phyloP scores from a whole-genome alignment of 2,888 invertebrate species.

The Diarsia dahlii region DNA sequence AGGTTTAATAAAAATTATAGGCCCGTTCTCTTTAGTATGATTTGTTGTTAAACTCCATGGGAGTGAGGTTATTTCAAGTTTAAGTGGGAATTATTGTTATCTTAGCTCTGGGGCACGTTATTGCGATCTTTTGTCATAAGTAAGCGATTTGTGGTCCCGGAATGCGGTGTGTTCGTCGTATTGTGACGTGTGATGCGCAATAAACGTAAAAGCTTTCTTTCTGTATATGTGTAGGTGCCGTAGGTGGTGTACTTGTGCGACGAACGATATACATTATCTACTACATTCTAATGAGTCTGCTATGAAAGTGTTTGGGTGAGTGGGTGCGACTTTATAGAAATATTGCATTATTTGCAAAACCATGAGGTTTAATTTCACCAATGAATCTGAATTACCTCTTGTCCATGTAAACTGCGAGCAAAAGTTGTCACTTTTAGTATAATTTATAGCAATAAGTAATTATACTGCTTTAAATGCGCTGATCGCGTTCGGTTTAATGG shows the following conservation, averaged over 20 bases:
- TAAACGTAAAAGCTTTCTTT: conserved; percentile 40
- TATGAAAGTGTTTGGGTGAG: not conserved
- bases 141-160: conserved; percentile 17
- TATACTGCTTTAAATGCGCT: not conserved
- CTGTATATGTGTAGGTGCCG: not conserved
- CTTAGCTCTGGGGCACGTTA: conserved; percentile 3
- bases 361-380: not conserved
- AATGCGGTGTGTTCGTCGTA: not conserved
- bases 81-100: conserved; percentile 40
- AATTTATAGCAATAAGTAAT: not conserved
- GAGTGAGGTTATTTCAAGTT: not conserved
- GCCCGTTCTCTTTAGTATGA: conserved; percentile 27
- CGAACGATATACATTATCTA: too few relatives aligned
- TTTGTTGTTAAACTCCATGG: conserved; percentile 45
- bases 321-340: not conserved
- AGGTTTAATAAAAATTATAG: conserved; percentile 55
- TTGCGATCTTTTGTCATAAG: conserved; percentile 34
- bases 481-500: not conserved
- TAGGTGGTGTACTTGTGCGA: too few relatives aligned
- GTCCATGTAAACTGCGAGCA: not conserved
- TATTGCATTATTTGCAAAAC: not conserved
- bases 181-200: conserved; percentile 17
- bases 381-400: not conserved
- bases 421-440: not conserved
- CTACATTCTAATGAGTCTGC: not conserved